Conservation (phyloP, 1,140 invertebrate genomes). For the Trinorchestia longiramus region DNA sequence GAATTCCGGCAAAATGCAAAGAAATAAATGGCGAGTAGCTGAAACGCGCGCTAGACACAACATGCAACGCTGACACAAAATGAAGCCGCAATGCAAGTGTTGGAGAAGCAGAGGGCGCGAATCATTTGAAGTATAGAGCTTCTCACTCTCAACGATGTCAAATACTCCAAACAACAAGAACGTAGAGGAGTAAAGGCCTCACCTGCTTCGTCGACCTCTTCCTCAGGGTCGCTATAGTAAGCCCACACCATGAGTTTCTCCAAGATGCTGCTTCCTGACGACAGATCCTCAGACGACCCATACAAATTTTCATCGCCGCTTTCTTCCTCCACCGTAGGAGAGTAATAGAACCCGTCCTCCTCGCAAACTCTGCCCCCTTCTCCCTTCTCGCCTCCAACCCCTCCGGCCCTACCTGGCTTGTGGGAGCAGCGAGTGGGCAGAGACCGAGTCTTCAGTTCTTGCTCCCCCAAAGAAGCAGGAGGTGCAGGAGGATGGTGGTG, state of each 20-base stretch:
- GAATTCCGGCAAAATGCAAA: neutral
- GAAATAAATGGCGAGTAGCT: neutral
- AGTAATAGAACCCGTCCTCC: constrained; percentile 66
- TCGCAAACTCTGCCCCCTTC: constrained; percentile 58
- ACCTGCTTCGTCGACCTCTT: constrained; percentile 58
- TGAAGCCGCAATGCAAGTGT: neutral
- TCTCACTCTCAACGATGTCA: neutral
- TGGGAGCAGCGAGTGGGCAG: constrained; percentile 65
- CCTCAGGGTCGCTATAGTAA: constrained; percentile 64
- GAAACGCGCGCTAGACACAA: neutral
- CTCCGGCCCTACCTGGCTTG: constrained; percentile 59
- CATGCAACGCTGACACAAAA: neutral
- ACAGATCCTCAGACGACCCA: constrained; percentile 66
- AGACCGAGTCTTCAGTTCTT: constrained; percentile 65
- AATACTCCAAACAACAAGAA: neutral
- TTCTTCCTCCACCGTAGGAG: constrained; percentile 62
- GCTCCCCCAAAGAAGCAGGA: constrained; percentile 55
- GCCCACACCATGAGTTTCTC: constrained; percentile 67
- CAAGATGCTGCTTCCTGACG: constrained; percentile 64
- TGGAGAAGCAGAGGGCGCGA: neutral
- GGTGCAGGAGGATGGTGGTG: constrained; percentile 59
- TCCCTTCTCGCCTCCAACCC: constrained; percentile 60
- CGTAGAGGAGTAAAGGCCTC: neutral
- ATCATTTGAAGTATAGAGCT: neutral
- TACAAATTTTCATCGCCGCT: constrained; percentile 62